These are phyloP conservation scores for Drosophila ironensis DNA, from an alignment of 1,140 invertebrate genomes.

Conservation along the genomic window DNA sequence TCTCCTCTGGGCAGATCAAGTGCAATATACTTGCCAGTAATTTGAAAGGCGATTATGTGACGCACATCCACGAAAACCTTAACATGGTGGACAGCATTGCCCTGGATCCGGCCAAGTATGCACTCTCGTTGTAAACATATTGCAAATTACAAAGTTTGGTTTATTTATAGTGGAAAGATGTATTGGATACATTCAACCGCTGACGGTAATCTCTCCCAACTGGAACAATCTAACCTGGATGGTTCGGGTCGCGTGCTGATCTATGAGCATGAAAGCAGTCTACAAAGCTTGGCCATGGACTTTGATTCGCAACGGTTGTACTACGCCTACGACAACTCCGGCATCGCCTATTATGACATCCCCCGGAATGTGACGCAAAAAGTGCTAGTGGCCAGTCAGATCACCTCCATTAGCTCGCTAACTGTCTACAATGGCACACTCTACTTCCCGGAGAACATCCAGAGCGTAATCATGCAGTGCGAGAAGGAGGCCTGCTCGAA, in stretches of 20 bases:
- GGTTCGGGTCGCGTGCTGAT: constrained; percentile 82
- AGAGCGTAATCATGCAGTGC: constrained; percentile 75
- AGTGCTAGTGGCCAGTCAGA: constrained; percentile 58
- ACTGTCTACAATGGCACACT: constrained; percentile 77
- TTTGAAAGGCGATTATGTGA: constrained; percentile 88
- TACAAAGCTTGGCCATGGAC: constrained; percentile 86
- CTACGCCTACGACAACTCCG: constrained; percentile 86
- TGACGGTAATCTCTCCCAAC: constrained; percentile 79
- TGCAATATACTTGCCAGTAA: constrained; percentile 87
- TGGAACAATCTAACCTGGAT: constrained; percentile 87
- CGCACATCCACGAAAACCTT: constrained; percentile 75
- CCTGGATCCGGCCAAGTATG: constrained; percentile 85
- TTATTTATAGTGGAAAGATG: constrained; percentile 84
- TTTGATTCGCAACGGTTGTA: constrained; percentile 85
- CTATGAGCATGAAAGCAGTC: constrained; percentile 51
- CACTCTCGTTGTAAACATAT: too few relatives aligned
- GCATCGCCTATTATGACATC: constrained; percentile 87
- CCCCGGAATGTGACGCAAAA: constrained; percentile 77
- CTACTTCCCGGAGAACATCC: constrained; percentile 79
- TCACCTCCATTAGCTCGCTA: constrained; percentile 72
- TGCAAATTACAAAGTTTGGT: neutral
- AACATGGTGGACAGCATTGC: constrained; percentile 84
- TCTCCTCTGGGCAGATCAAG: constrained; percentile 82
- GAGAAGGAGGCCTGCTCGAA: constrained; percentile 70
- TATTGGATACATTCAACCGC: constrained; percentile 84